Base-by-base conservation (phyloP, 2,888 invertebrate species). In the Mesorhabditis sp. region DNA sequence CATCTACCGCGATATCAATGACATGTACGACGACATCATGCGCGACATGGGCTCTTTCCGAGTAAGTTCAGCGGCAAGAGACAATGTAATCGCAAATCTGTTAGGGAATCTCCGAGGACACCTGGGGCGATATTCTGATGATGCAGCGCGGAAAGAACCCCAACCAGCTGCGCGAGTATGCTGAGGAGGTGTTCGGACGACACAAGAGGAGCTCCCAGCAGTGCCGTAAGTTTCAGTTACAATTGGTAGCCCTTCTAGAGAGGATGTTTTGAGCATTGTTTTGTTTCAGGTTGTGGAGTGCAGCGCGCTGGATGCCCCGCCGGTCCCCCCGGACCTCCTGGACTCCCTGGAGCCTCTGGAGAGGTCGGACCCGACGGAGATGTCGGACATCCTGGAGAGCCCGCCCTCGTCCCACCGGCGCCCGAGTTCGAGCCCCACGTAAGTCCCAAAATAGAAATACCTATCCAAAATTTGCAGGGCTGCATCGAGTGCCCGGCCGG, bases 11-110 rank as follows among this genome's bases (percentile, higher is more conserved):
- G 80, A 80, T 71, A 80, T 80, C 76, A 77, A 78, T 61, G 70
- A 73, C 62, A 80, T 80, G 80, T 80, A 80, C 65, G 77, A 78
- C 63, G 80, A 80, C 62, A 76, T 80, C 67, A 80, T 80, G 80
- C 75, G 73, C 72, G 78, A 78, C 70, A 74, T 80, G 70, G 77
- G 77, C 58, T 74, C 73, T 72, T 76, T 77, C 73, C 75, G 75
- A 73, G 76, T 76, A 41, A 67, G 70, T 61, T 65, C 58, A 66
- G 4, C 69, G 28, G 5, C 44, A 63, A 28, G 7, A 28, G 10
- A n/a, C n/a, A 28, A n/a, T 2, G 63, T 28, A 44, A 66, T 10
- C 66, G 7, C 13, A 13, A 10, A 10, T 50, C 43, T 45, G 65
- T 74, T 44, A 66, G 72, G 72, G 75, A 76, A 76, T 80, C 43